These are phyloP conservation scores for Mimachlamys varia DNA, from an alignment of 2,888 invertebrate species.

Conservation along the genomic window DNA sequence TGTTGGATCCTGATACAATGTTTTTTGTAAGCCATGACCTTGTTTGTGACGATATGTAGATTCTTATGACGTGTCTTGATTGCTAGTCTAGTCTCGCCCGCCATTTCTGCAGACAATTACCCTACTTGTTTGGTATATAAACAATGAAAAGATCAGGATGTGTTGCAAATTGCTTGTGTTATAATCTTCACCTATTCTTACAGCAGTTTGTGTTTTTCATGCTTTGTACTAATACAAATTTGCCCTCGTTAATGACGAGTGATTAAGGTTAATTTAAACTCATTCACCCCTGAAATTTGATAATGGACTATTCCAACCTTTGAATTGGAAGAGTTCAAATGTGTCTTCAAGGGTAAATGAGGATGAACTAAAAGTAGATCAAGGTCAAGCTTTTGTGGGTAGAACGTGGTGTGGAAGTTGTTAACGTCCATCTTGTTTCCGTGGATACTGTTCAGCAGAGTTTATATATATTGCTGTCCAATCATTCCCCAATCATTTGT, in stretches of 20 bases:
- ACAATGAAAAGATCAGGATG: no score
- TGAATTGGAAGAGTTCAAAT: no score
- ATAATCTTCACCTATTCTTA: no score
- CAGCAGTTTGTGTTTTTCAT: not conserved
- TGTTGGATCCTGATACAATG: not conserved
- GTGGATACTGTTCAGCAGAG: not conserved
- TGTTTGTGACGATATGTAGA: not conserved
- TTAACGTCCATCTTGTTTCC: not conserved
- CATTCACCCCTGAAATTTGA: no score
- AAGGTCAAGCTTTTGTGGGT: not conserved
- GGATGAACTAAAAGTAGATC: not conserved
- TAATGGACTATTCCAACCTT: no score
- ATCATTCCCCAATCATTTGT: slow-evolving; percentile 4
- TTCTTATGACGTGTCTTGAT: not conserved
- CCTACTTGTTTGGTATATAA: no score
- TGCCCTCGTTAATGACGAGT: no score
- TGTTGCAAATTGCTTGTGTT: no score
- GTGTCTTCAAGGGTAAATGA: no score
- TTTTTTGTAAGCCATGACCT: not conserved
- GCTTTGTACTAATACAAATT: not conserved
- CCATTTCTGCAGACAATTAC: no score
- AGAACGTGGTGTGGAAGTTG: not conserved
- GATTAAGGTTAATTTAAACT: no score
- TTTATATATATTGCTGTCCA: not conserved
- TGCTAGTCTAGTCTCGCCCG: not conserved